phyloP scores from a whole-genome alignment of 1,140 invertebrate genomes.

The Calephelis virginiensis region DNA sequence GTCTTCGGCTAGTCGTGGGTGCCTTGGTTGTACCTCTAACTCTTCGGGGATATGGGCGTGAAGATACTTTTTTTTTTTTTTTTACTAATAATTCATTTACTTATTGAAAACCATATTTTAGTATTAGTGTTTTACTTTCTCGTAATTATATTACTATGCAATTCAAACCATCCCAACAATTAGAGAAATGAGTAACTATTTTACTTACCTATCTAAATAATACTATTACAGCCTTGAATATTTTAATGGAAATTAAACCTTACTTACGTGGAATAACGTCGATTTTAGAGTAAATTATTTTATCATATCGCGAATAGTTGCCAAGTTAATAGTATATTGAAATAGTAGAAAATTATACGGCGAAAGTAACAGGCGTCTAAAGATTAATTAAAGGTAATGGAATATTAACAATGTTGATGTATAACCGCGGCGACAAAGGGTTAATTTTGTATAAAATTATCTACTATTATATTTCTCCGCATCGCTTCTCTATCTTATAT shows the following conservation, averaged over 20 bases:
- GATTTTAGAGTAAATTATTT: neutral
- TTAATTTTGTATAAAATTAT: neutral
- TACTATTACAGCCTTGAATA: neutral
- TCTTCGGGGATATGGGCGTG: no score
- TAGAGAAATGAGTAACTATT: slow-evolving; percentile 49
- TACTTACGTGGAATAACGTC: neutral
- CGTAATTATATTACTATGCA: slow-evolving; percentile 48
- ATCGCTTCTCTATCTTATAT: no score
- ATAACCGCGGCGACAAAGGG: slow-evolving; percentile 29
- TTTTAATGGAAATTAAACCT: neutral
- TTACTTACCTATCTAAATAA: slow-evolving; percentile 24
- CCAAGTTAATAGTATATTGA: slow-evolving; percentile 38
- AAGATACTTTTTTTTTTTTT: no score
- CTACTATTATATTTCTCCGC: no score
- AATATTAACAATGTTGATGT: slow-evolving; percentile 31
- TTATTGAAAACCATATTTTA: no score
- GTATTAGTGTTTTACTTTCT: slow-evolving; percentile 39
- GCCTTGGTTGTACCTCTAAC: no score
- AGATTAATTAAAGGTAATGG: slow-evolving; percentile 53
- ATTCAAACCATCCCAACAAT: slow-evolving; percentile 46
- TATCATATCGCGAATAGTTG: slow-evolving; percentile 22
- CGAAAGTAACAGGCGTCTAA: slow-evolving; percentile 47
- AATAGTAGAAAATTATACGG: slow-evolving; percentile 43
- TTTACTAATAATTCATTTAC: no score
- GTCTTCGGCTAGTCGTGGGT: no score